These are phyloP conservation scores for Heliangelus exortis DNA, from an alignment of 2,797 vertebrate genomes.

Conservation along the genomic window DNA sequence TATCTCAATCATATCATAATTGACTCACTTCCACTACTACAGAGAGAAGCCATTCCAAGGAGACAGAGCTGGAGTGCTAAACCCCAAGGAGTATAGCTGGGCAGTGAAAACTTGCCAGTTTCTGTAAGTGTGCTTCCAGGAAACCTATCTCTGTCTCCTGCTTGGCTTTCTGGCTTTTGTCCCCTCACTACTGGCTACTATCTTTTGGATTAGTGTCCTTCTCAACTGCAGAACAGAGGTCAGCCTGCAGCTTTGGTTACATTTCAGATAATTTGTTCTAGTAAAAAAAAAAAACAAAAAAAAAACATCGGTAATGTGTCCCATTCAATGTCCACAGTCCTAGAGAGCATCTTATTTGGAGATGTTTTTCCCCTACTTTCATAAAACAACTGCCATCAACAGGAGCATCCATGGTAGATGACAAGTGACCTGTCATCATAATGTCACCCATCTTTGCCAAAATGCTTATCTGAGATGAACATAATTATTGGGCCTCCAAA, in stretches of 20 bases:
- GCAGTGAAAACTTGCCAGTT: not conserved
- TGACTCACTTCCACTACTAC: not conserved
- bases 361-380: not conserved
- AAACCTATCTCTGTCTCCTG: not conserved
- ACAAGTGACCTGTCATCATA: not conserved
- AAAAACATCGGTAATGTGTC: not conserved
- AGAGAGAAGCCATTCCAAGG: not conserved
- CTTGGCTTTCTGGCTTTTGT: not conserved
- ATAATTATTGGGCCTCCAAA: not conserved
- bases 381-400: not conserved
- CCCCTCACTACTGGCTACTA: not conserved
- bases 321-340: not conserved
- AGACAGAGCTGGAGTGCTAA: not conserved
- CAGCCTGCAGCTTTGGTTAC: not conserved
- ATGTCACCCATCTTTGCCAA: not conserved
- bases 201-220: not conserved
- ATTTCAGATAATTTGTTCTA: not conserved
- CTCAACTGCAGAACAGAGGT: not conserved
- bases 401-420: not conserved
- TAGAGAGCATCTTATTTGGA: not conserved
- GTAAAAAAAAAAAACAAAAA: not conserved
- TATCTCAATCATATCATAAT: conserved; percentile 42
- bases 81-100: not conserved
- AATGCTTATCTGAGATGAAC: not conserved
- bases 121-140: not conserved